These are phyloP conservation scores for Apogon talboti DNA, from an alignment of 2,797 vertebrate genomes.

Conservation along the genomic window DNA sequence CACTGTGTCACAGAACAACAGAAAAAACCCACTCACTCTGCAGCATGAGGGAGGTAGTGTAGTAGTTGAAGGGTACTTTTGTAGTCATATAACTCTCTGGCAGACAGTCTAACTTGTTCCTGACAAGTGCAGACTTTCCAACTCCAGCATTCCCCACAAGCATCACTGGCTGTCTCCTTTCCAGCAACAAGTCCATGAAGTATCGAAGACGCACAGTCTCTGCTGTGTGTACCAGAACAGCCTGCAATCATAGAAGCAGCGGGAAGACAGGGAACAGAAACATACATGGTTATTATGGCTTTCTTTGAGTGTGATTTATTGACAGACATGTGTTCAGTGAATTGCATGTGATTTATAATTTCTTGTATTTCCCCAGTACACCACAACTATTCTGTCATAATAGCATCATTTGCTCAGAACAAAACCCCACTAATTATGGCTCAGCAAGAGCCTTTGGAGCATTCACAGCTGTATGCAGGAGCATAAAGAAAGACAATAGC, in stretches of 20 bases:
- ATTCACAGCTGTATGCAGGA: constrained; percentile 81
- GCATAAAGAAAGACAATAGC: constrained; percentile 79
- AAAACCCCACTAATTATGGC: constrained; percentile 84
- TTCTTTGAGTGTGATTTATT: constrained; percentile 83
- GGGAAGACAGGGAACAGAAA: constrained; percentile 73
- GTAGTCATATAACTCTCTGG: constrained; percentile 80
- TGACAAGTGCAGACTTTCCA: constrained; percentile 85
- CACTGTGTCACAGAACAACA: constrained; percentile 8
- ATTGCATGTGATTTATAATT: constrained; percentile 84
- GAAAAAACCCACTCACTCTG: constrained; percentile 80
- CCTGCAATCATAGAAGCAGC: constrained; percentile 80
- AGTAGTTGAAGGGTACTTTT: constrained; percentile 86
- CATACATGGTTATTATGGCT: constrained; percentile 81
- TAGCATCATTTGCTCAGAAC: constrained; percentile 84
- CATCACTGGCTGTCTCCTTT: constrained; percentile 85
- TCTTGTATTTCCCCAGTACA: constrained; percentile 79
- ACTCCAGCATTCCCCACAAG: constrained; percentile 85
- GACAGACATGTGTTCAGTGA: constrained; percentile 84
- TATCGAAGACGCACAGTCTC: constrained; percentile 84
- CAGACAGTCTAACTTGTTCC: constrained; percentile 78
- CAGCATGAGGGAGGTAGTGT: constrained; percentile 82
- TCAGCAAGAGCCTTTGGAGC: constrained; percentile 81
- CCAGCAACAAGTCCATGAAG: constrained; percentile 85
- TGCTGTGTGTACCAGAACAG: constrained; percentile 85
- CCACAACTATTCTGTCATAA: constrained; percentile 84